Conservation (phyloP, 2,888 invertebrate genomes). For the Plagodis dolabraria region DNA sequence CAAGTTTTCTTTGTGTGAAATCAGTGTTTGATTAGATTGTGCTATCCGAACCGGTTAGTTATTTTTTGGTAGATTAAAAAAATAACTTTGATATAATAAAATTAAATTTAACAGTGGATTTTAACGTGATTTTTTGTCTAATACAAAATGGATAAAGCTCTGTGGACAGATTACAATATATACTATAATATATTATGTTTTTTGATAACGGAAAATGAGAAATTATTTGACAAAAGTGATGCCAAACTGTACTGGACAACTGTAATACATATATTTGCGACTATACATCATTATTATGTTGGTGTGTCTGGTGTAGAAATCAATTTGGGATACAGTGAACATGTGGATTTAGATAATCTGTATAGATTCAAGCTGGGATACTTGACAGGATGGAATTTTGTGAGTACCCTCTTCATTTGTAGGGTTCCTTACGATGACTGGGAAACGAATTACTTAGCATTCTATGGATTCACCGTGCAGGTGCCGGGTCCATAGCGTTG, state of each 20-base stretch:
- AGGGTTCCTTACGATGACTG: too few relatives aligned
- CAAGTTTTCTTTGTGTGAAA: too few relatives aligned
- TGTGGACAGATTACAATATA: constrained; percentile 67
- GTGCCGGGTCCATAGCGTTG: too few relatives aligned
- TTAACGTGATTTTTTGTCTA: background rate
- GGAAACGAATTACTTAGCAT: too few relatives aligned
- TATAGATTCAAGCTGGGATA: constrained; percentile 54
- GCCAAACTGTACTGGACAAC: constrained; percentile 69
- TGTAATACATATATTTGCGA: constrained; percentile 57
- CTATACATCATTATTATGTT: constrained; percentile 58
- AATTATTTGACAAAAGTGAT: constrained; percentile 69
- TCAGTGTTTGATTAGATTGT: too few relatives aligned
- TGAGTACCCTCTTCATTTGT: constrained; percentile 51
- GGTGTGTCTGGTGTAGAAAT: constrained; percentile 46
- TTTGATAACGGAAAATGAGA: constrained; percentile 74
- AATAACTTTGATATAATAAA: too few relatives aligned
- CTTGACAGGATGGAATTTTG: constrained; percentile 75
- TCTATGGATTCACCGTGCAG: too few relatives aligned
- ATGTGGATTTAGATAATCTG: constrained; percentile 52
- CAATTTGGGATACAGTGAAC: constrained; percentile 42
- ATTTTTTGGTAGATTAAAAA: too few relatives aligned
- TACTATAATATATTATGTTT: constrained; percentile 72
- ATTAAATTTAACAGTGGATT: too few relatives aligned
- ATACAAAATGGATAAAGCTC: constrained; percentile 57
- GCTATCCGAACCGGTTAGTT: too few relatives aligned